Evolutionary conservation across 2,888 invertebrate species (phyloP).

Genomic region (Cactoblastis cactorum): DNA sequence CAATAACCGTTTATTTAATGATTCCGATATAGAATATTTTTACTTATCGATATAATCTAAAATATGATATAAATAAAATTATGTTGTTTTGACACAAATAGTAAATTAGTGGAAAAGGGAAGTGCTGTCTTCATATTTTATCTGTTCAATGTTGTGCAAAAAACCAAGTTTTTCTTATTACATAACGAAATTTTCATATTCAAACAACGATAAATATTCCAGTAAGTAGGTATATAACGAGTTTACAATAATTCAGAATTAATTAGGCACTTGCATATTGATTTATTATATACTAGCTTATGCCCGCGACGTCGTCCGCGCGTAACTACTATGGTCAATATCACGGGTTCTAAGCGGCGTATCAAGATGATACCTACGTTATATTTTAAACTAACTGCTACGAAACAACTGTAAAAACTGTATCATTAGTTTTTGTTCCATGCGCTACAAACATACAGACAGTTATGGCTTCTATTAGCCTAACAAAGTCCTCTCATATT

Average conservation of each 20-base stretch:
- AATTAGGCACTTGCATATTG: conserved; percentile 2
- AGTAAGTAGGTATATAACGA: background rate
- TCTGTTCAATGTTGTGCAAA: background rate
- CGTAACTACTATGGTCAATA: background rate
- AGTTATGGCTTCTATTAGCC: too few species aligned
- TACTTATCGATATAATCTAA: background rate
- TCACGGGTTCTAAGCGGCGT: too few species aligned
- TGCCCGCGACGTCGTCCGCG: too few species aligned
- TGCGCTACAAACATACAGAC: too few species aligned
- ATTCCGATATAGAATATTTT: background rate
- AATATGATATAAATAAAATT: background rate
- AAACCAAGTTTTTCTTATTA: background rate
- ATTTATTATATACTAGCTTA: background rate
- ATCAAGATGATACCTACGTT: too few species aligned
- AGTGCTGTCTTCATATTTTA: too few species aligned
- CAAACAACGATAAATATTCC: background rate
- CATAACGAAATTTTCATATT: background rate
- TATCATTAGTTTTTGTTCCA: too few species aligned
- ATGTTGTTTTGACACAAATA: background rate
- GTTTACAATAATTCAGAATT: conserved; percentile 5
- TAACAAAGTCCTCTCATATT: too few species aligned
- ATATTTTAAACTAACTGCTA: too few species aligned
- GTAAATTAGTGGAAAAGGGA: too few species aligned
- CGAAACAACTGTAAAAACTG: too few species aligned
- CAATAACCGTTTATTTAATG: background rate